Evolutionary conservation across 2,888 invertebrate species (phyloP), one percentile per base, ranked within the genome.

Genomic region (Monopis laevigella): DNA sequence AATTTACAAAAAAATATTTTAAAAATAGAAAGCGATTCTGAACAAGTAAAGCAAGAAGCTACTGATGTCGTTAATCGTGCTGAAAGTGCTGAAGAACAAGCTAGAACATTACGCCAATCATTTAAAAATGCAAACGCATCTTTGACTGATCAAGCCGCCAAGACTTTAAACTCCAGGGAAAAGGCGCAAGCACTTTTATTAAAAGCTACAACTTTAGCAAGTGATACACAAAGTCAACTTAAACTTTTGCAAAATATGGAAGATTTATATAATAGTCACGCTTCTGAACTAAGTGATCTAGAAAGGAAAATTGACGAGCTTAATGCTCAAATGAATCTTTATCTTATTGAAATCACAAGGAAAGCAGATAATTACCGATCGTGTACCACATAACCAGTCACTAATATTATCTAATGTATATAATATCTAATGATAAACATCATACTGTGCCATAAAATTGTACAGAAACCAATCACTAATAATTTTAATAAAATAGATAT

Each of bases 181-280:
- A 83, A 90, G 44, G 94, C 96, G 2, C 89, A 92, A 57, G 75
- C 84, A 29, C 71, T 98, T 41, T 80, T 92, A 42, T 87, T 88
- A 51, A 84, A 90, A 47, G 96, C 97, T 1, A 89, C 91, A 27
- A 87, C 88, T 54, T 81, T 98, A 14, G 93, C 93, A 2, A 88
- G 88, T 44, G 88, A 88, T 48, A 92, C 93, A 2, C 86, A 86
- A 54, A 84, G 82, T 44, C 91, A 92, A 62, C 74, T 90, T 16
- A 87, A 86, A 51, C 87, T 89, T 52, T 74, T 94, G 39, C 83
- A 86, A 55, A 73, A 88, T 62, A 85, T 90, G 85, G 87, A 90
- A 54, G 82, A 82, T 46, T 82, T 88, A 38, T 89, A 89, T 58
- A 83, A 82, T 46, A 83, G 84, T 40, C 86, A 89, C 54, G 88